A percentile compares a stretch with the other conserved stretches of the same genome.
phyloP scores from a whole-genome alignment of 2,797 vertebrate genomes.

The Myotis vivesi region DNA sequence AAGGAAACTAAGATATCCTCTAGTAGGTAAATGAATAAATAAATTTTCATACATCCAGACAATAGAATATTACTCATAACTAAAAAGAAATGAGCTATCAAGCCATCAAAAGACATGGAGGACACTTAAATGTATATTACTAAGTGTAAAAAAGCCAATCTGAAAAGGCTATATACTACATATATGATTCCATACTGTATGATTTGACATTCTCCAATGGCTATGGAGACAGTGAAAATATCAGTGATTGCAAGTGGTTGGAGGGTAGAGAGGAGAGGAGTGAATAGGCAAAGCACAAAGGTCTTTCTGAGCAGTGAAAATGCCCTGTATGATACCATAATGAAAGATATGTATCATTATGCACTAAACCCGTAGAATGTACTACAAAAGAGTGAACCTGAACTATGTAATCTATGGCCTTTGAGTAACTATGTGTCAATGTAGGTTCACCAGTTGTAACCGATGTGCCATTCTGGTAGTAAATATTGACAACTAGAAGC shows the following conservation, averaged over 20 bases:
- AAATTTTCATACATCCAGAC: too few species aligned
- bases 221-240: background rate
- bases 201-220: background rate
- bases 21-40: background rate
- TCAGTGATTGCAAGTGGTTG: background rate
- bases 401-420: background rate
- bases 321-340: background rate
- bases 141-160: background rate
- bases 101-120: background rate
- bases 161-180: background rate
- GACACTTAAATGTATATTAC: background rate
- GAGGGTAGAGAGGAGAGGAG: background rate
- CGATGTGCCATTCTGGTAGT: background rate
- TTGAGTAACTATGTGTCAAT: background rate
- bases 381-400: background rate
- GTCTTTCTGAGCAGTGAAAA: background rate
- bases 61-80: background rate
- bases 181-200: too few species aligned
- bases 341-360: background rate
- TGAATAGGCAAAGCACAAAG: background rate
- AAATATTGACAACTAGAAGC: background rate
- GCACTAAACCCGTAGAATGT: background rate
- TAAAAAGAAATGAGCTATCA: background rate
- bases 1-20: background rate
- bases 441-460: background rate